These are phyloP conservation scores for Teleogryllus oceanicus DNA, from an alignment of 2,888 invertebrate genomes.

Conservation along the genomic window DNA sequence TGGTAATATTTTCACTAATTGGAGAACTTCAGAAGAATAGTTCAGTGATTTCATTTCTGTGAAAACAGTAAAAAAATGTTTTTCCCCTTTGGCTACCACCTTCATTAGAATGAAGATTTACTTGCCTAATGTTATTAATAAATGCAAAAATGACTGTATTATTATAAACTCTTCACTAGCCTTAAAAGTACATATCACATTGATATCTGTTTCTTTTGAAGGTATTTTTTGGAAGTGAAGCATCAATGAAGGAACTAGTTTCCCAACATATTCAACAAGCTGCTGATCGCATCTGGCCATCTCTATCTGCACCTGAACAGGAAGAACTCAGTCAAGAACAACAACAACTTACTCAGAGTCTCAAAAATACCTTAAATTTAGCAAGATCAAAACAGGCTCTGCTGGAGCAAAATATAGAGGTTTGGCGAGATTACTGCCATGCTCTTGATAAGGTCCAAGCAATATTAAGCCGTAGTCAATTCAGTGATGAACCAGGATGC, in stretches of 20 bases:
- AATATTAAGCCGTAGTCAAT: slow-evolving; percentile 68
- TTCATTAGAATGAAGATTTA: no score
- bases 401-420: slow-evolving; percentile 75
- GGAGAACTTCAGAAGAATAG: background rate
- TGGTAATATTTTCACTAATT: background rate
- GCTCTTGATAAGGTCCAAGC: slow-evolving; percentile 73
- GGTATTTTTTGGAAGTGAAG: slow-evolving; percentile 51
- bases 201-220: background rate
- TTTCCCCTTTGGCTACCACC: no score
- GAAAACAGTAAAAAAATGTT: background rate
- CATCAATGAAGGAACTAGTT: slow-evolving; percentile 72
- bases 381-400: slow-evolving; percentile 77
- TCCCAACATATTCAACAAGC: slow-evolving; percentile 77
- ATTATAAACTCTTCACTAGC: no score
- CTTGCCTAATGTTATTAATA: no score
- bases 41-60: background rate
- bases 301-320: slow-evolving; percentile 73
- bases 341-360: slow-evolving; percentile 72
- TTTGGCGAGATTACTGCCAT: slow-evolving; percentile 81
- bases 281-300: slow-evolving; percentile 85
- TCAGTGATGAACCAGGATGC: slow-evolving; percentile 72
- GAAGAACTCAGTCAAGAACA: slow-evolving; percentile 78
- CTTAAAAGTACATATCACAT: no score
- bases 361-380: slow-evolving; percentile 77
- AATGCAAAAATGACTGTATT: no score